Conservation (phyloP, 1,140 invertebrate genomes). For the Leucophenga varia region DNA sequence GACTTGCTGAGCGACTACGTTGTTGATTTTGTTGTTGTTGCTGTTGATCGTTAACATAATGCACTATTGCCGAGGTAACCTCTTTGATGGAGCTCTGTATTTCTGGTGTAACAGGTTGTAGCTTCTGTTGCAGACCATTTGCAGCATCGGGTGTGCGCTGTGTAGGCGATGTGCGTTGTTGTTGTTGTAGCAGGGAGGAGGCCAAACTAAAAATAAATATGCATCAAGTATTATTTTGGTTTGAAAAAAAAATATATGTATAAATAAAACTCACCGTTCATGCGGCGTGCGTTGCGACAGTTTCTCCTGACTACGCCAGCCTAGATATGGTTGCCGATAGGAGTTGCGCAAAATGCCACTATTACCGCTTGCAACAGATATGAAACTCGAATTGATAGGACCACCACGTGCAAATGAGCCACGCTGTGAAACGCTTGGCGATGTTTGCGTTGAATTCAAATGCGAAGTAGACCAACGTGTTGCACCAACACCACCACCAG, state of each 20-base stretch:
- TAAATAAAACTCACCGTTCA: conserved; percentile 64
- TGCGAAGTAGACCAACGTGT: conserved; percentile 84
- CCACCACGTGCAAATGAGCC: conserved; percentile 53
- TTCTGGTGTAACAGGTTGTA: conserved; percentile 66
- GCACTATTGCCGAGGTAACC: conserved; percentile 89
- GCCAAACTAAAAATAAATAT: conserved; percentile 60
- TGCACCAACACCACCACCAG: conserved; percentile 57
- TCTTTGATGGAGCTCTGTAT: conserved; percentile 89
- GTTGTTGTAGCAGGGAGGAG: conserved; percentile 63
- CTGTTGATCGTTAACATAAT: conserved; percentile 76
- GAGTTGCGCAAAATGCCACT: conserved; percentile 55
- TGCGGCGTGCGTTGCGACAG: conserved; percentile 72
- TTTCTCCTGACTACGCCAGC: conserved; percentile 86
- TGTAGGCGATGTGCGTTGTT: conserved; percentile 28
- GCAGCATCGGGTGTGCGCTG: conserved; percentile 38
- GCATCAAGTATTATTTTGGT: neutral
- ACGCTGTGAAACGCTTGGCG: conserved; percentile 60
- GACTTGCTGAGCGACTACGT: conserved; percentile 57
- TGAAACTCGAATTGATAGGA: conserved; percentile 51
- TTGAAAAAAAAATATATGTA: neutral
- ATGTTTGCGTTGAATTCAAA: conserved; percentile 71
- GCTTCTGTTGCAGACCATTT: conserved; percentile 26
- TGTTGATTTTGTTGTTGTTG: conserved; percentile 30
- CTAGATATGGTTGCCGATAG: conserved; percentile 79
- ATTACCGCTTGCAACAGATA: conserved; percentile 44